phyloP scores from a whole-genome alignment of 2,113 vertebrate species.

The Paratilapia polleni region DNA sequence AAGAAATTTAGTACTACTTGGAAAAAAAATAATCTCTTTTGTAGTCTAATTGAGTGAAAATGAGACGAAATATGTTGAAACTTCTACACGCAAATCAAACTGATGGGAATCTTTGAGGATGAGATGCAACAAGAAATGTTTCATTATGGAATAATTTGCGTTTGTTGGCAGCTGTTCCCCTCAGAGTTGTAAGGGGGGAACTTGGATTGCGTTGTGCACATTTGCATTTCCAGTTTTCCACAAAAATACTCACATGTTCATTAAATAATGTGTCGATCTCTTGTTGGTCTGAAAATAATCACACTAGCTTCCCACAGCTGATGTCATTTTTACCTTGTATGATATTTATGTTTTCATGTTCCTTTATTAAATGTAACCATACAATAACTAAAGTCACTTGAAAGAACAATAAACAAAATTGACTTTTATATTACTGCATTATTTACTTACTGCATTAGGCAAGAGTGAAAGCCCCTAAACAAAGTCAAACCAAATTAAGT shows the following conservation, averaged over 20 bases:
- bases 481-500: neutral
- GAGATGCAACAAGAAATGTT: constrained; percentile 42
- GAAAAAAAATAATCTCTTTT: neutral
- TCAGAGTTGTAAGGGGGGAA: neutral
- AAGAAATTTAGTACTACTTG: constrained; percentile 3
- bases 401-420: neutral
- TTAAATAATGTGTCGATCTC: neutral
- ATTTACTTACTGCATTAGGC: neutral
- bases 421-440: neutral
- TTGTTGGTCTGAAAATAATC: neutral
- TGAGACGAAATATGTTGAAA: constrained; percentile 16
- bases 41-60: constrained; percentile 11
- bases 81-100: constrained; percentile 9
- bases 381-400: neutral
- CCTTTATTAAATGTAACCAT: neutral
- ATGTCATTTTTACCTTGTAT: neutral
- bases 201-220: constrained; percentile 16
- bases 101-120: constrained; percentile 20
- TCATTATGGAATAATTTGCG: constrained; percentile 42
- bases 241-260: neutral
- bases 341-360: neutral
- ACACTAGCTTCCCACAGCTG: neutral
- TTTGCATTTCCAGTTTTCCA: constrained; percentile 15
- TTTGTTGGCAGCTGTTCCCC: constrained; percentile 29
- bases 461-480: neutral